Base-by-base conservation (phyloP, 2,113 vertebrate genomes). In the Rostratula benghalensis region DNA sequence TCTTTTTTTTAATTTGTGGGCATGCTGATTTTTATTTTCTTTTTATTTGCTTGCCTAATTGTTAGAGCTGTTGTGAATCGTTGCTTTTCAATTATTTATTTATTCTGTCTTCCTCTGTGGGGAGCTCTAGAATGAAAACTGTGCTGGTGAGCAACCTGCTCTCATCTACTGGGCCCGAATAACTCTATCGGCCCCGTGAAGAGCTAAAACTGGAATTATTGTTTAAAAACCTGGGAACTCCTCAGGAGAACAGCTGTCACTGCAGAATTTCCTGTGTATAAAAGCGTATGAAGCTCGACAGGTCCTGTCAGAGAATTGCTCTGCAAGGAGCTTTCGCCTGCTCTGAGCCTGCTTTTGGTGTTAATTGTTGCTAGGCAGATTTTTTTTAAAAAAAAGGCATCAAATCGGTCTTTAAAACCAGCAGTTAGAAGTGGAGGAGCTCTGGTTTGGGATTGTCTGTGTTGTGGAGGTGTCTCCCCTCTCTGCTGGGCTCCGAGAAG, bases 21-120 rank as follows among this genome's bases (percentile, higher is more conserved):
- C 96, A 96, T 97, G 95, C 93, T 95, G 74, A 53, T 73, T 92
- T 41, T 83, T 96, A 51, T 43, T 48, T 23, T 48, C 21, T 46
- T 53, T 3, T 27, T 76, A 93, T 95, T 74, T 75, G 90, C 90
- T 97, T 92, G 92, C 50, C 18, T 95, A 91, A 94, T 97, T 95
- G 94, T 95, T 97, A 97, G 96, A 96, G 85, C 91, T 96, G 96
- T 95, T 0, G 87, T 94, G 89, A 94, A 60, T 70, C 7, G 11
- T 4, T 31, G 12, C 43, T 43, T 43, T 28, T 30, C 10, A 16
- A 16, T 53, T 16, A 14, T 53, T 28, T 39, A 39, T 39, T 39
- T 39, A 39, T 27, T 15, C 28, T 28, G 14, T 30, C 28, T 31
- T 78, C 76, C 37, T 93, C 87, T 61, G 53, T 94, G 95, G 77